Base-by-base conservation (phyloP, 2,888 invertebrate genomes). In the Pecten maximus region DNA sequence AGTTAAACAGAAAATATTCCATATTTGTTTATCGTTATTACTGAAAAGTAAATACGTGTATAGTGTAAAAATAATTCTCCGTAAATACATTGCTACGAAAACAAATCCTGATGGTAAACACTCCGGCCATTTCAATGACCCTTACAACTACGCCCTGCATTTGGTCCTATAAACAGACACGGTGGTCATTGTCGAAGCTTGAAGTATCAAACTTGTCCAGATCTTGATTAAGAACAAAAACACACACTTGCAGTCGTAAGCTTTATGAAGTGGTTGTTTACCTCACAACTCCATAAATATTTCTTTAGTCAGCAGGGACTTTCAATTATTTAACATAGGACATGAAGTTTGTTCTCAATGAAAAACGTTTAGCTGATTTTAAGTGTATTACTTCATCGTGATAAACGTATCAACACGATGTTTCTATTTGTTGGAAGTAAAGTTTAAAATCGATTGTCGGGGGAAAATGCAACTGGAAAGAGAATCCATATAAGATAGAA, bases 21-120 rank as follows among this genome's bases (percentile, higher is more conserved):
- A 74, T 74, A 35, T 74, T 74, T 74, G 74, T 74, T 74, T 74
- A 35, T 35, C 74, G 35, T 74, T 74, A 74, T 74, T 35, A 74
- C 16, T 74, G 10, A 35, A 35, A 74, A 74, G 35, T 35, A 74
- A 74, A 74, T 15, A 74, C 19, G 6, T 15, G 8, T 35, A 2
- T 35, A 35, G 23, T 12, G 8, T 74, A 35, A 28, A 74, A 28
- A 3, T 28, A 23, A 28, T 28, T 74, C 28, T 35, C n/a, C 1
- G 28, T 35, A 35, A 28, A 74, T 74, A 28, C 74, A 35, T 6
- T 74, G 35, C 6, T 28, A 74, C 2, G 4, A 74, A 74, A 74
- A 35, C 74, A 74, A 74, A 8, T 10, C 74, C 28, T 28, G 2
- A 28, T 74, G 10, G 74, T 35, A 74, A 74, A 74, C 74, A 28